Conservation (phyloP, 2,113 vertebrate genomes). For the Prietella phreatophila region DNA sequence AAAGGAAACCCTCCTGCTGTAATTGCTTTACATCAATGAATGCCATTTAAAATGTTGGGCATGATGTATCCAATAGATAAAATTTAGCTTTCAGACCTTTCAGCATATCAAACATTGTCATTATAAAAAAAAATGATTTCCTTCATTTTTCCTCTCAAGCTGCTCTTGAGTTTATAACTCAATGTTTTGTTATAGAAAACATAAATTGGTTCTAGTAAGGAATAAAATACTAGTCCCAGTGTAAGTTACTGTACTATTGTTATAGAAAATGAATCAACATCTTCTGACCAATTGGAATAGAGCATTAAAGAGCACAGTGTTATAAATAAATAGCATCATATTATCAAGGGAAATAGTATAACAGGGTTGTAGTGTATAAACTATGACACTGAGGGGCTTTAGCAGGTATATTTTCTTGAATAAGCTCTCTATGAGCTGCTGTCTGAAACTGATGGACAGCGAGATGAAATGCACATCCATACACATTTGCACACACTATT, state of each 20-base stretch:
- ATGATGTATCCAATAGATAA: background rate
- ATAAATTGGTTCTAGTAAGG: background rate
- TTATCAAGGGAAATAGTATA: background rate
- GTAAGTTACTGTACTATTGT: background rate
- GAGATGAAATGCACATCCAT: background rate
- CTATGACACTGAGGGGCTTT: background rate
- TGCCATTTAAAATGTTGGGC: background rate
- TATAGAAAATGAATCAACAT: background rate
- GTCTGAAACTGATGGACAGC: background rate
- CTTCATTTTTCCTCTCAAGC: background rate
- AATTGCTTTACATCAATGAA: constrained; percentile 26
- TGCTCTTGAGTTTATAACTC: background rate
- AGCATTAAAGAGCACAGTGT: background rate
- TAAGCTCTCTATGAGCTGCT: background rate
- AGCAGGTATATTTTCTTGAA: background rate
- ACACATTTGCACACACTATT: constrained; percentile 20
- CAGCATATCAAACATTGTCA: background rate
- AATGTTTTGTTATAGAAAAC: background rate
- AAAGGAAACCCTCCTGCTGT: constrained; percentile 4
- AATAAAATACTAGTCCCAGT: background rate
- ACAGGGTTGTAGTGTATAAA: background rate
- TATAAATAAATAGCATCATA: background rate
- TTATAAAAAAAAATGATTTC: background rate
- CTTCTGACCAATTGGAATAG: background rate
- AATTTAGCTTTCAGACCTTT: background rate